Conservation (phyloP, 1,140 invertebrate genomes). For the Papilio polytes region DNA sequence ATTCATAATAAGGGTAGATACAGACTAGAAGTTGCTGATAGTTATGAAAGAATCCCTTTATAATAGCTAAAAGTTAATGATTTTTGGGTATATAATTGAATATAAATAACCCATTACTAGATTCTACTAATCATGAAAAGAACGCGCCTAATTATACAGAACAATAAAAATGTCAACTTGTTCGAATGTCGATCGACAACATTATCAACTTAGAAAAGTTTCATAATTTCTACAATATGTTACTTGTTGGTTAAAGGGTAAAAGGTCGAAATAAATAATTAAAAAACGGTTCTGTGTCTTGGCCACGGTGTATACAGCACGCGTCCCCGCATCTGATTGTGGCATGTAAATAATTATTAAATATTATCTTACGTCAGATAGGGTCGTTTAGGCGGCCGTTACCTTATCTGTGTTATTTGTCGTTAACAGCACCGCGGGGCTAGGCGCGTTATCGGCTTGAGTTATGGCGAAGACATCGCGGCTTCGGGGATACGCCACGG, state of each 20-base stretch:
- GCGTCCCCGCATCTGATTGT: constrained; percentile 62
- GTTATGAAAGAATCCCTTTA: not conserved
- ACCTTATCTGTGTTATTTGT: constrained; percentile 80
- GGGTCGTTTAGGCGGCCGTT: constrained; percentile 78
- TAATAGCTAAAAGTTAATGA: not conserved
- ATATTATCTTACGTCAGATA: constrained; percentile 79
- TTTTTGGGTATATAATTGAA: not conserved
- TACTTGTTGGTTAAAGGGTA: constrained; percentile 12
- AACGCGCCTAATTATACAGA: not conserved
- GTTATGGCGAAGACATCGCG: constrained; percentile 63
- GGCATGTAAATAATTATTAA: constrained; percentile 79
- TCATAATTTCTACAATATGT: constrained; percentile 2
- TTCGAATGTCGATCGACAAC: not conserved
- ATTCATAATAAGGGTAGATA: too few species aligned
- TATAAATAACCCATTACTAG: not conserved
- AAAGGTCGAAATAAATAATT: constrained; percentile 36
- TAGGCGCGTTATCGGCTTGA: constrained; percentile 73
- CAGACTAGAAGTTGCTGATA: too few species aligned
- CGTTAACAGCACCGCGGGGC: constrained; percentile 72
- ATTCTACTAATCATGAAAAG: not conserved
- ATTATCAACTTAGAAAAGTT: not conserved
- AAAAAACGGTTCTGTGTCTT: constrained; percentile 42
- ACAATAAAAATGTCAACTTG: constrained; percentile 1
- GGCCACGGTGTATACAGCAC: constrained; percentile 50
- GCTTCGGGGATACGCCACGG: constrained; percentile 50